These are phyloP conservation scores for Sula dactylatra DNA, from an alignment of 2,113 vertebrate genomes.

Conservation along the genomic window DNA sequence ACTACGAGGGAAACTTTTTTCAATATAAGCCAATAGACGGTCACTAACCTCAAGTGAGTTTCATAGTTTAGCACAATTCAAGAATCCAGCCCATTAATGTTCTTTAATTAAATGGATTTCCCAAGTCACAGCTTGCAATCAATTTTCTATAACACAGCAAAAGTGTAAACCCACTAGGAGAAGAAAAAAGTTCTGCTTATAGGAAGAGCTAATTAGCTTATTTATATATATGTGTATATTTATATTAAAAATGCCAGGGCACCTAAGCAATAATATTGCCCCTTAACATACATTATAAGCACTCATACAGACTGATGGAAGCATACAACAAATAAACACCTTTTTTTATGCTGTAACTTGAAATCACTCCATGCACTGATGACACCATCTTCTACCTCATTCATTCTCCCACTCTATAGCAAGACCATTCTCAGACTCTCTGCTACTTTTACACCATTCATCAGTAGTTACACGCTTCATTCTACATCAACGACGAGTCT, in stretches of 20 bases:
- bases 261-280: background rate
- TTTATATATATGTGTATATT: background rate
- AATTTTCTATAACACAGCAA: background rate
- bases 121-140: background rate
- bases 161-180: background rate
- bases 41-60: background rate
- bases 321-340: background rate
- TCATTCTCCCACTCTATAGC: background rate
- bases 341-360: background rate
- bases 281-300: background rate
- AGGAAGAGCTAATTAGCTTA: background rate
- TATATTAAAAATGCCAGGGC: background rate
- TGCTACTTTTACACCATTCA: background rate
- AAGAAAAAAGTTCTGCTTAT: background rate
- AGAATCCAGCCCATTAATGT: background rate
- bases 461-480: accelerated
- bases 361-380: background rate
- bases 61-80: background rate
- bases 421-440: background rate
- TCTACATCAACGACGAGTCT: background rate
- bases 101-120: background rate
- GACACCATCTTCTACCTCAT: background rate
- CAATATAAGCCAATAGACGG: background rate
- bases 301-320: background rate
- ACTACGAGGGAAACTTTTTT: background rate